Evolutionary conservation across 1,140 invertebrate species (phyloP), one percentile per base, ranked within the genome.

Genomic region (Diorhabda carinulata): DNA sequence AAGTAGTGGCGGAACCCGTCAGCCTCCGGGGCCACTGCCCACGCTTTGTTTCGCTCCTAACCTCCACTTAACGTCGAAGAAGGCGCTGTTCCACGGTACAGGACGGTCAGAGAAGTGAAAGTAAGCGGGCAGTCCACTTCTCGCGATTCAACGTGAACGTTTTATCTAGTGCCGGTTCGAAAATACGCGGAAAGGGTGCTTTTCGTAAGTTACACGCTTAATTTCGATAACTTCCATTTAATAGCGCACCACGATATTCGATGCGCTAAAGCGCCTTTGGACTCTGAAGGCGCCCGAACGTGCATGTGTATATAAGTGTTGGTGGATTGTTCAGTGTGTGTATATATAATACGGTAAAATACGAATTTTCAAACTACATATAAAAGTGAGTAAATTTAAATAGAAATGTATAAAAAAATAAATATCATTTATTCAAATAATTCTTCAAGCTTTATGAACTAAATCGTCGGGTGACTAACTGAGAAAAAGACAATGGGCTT

Each of bases 41-140:
- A 52, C 47, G 47, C 47, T 52, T n/a, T n/a, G 47, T 52, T 52
- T 52, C 25, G 47, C n/a, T 52, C n/a, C 47, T 52, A 52, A 52
- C 47, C 47, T 52, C 47, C 47, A 52, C 47, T 52, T 52, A 6
- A 4, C 4, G n/a, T 52, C 47, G 47, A 52, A 52, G 47, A 52
- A 52, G 47, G 47, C 47, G 47, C 47, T 52, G 45, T 9, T 52
- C 8, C 45, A 52, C 45, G 2, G 5, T 52, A n/a, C 47, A 52
- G 47, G n/a, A 52, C 47, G 47, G 47, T 52, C 47, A 52, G 47
- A 52, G n/a, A 6, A 52, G 47, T 52, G 47, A 52, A 52, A 52
- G 47, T 52, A n/a, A 25, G 47, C 47, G n/a, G 47, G 6, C 47
- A 52, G 47, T 52, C 47, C 47, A 3, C n/a, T 52, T n/a, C 47